phyloP scores from a whole-genome alignment of 2,797 vertebrate genomes.

The Brotula barbata region DNA sequence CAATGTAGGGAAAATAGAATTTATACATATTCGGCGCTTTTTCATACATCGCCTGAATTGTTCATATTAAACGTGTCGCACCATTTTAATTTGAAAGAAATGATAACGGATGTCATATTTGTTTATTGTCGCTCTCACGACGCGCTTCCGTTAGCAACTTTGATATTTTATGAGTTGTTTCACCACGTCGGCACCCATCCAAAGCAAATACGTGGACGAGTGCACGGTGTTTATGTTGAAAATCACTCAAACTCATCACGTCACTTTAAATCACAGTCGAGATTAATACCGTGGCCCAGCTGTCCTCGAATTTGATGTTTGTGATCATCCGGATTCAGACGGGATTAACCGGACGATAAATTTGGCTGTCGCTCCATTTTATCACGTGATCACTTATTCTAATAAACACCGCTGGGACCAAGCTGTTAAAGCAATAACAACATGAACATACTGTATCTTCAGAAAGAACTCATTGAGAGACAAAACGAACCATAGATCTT shows the following conservation, averaged over 20 bases:
- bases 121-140: not conserved
- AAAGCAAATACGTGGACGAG: not conserved
- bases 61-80: too few species aligned
- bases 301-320: constrained; percentile 66
- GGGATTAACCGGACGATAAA: constrained; percentile 27
- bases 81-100: constrained; percentile 35
- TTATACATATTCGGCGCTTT: too few species aligned
- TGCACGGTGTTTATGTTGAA: not conserved
- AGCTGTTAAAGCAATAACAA: too few species aligned
- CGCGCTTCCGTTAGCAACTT: constrained; percentile 27
- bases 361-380: constrained; percentile 31
- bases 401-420: not conserved
- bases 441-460: too few species aligned
- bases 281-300: constrained; percentile 53
- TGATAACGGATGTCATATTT: constrained; percentile 15
- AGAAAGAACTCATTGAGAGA: not conserved
- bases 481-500: not conserved
- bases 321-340: constrained; percentile 54
- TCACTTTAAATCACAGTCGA: constrained; percentile 17
- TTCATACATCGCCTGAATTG: too few species aligned
- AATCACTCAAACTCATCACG: constrained; percentile 7
- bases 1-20: too few species aligned
- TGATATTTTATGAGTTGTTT: constrained; percentile 19
- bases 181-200: not conserved
- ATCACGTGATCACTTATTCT: constrained; percentile 14